Conservation (phyloP, 92 coral and sea anemone genomes). For the Zoanthus gigantus region DNA sequence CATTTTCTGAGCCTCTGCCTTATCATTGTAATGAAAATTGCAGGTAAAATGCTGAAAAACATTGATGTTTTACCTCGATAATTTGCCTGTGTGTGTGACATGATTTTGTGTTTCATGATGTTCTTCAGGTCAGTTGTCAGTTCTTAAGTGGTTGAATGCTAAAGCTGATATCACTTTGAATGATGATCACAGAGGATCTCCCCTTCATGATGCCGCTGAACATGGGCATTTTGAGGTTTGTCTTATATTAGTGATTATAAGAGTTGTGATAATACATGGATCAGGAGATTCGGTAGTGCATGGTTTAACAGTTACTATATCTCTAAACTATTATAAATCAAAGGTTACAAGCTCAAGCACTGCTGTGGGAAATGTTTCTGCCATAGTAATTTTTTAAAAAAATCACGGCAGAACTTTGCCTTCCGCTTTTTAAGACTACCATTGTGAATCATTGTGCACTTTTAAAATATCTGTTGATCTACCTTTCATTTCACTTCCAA, state of each 20-base stretch:
- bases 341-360: neutral
- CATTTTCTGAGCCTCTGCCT: too few species aligned
- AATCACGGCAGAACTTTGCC: neutral
- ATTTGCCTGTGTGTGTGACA: too few species aligned
- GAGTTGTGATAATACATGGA: neutral
- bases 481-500: too few species aligned
- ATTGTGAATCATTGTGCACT: too few species aligned
- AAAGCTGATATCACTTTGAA: slow-evolving; percentile 67
- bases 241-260: neutral
- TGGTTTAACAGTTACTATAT: too few species aligned
- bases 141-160: slow-evolving; percentile 79
- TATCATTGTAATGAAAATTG: too few species aligned
- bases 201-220: slow-evolving; percentile 90
- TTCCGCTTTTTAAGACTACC: neutral
- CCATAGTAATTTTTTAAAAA: too few species aligned
- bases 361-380: too few species aligned
- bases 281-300: too few species aligned
- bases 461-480: too few species aligned
- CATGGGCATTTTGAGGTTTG: slow-evolving; percentile 84
- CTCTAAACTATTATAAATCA: neutral
- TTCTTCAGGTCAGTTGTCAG: slow-evolving; percentile 73
- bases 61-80: too few species aligned
- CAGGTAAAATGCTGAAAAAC: too few species aligned
- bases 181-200: slow-evolving; percentile 76
- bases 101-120: neutral